A percentile compares a stretch with the other conserved stretches of the same genome.
phyloP scores from a whole-genome alignment of 2,888 invertebrate genomes.

The Lacanobia wlatinum region DNA sequence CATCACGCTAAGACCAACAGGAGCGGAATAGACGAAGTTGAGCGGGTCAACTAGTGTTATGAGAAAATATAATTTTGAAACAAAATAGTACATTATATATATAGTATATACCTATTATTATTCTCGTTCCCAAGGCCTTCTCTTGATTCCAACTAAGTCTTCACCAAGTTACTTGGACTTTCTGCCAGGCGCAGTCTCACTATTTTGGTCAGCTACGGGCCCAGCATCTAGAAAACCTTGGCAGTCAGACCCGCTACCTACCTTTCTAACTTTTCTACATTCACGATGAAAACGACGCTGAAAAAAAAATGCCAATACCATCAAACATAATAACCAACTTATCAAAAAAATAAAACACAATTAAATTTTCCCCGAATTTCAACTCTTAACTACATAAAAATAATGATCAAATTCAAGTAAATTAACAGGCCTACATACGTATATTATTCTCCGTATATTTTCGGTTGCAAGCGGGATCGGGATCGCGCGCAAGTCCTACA shows the following conservation, averaged over 20 bases:
- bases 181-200: too few relatives aligned
- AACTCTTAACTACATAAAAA: slow-evolving; percentile 29
- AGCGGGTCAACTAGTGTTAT: too few relatives aligned
- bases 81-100: too few relatives aligned
- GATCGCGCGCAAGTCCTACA: slow-evolving; percentile 80
- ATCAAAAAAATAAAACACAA: neutral
- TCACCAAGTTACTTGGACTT: too few relatives aligned
- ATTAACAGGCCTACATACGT: slow-evolving; percentile 11
- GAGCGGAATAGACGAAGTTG: too few relatives aligned
- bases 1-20: too few relatives aligned
- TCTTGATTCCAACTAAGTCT: too few relatives aligned
- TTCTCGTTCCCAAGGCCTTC: too few relatives aligned
- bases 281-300: neutral
- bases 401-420: slow-evolving; percentile 45
- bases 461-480: slow-evolving; percentile 62
- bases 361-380: neutral
- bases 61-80: too few relatives aligned
- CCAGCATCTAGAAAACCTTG: neutral
- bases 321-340: neutral
- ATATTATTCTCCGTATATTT: slow-evolving; percentile 61
- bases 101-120: too few relatives aligned
- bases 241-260: neutral
- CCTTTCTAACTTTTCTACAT: too few relatives aligned
- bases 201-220: too few relatives aligned
- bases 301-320: neutral